Conservation (phyloP, 2,797 vertebrate species). For the Molossus molossus region DNA sequence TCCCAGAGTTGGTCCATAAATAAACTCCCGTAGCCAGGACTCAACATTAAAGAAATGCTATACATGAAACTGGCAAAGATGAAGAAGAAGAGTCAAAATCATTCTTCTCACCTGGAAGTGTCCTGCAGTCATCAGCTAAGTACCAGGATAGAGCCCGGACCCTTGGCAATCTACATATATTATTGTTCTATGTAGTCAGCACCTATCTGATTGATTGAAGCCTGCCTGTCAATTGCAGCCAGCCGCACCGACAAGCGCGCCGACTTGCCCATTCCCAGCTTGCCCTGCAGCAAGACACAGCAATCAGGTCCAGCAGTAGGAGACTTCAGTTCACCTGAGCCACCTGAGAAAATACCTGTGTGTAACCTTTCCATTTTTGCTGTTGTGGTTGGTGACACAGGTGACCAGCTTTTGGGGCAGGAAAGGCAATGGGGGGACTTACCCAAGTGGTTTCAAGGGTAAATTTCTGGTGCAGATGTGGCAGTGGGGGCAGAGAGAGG, state of each 20-base stretch:
- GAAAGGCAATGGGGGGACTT: not conserved
- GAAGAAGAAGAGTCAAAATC: not conserved
- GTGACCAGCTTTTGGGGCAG: not conserved
- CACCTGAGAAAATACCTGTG: not conserved
- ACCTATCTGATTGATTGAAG: not conserved
- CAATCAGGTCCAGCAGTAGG: not conserved
- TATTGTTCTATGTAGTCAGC: not conserved
- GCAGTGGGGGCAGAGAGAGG: not conserved
- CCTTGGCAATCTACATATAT: not conserved
- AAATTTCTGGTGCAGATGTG: not conserved
- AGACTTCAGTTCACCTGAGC: not conserved
- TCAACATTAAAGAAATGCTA: slow-evolving; percentile 53
- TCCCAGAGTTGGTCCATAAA: slow-evolving; percentile 49
- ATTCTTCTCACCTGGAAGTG: not conserved
- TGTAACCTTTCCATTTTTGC: not conserved
- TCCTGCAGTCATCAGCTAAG: not conserved
- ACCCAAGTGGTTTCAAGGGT: not conserved
- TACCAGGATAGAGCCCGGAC: no score
- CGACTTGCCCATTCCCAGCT: not conserved
- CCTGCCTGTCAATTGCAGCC: not conserved
- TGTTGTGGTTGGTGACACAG: not conserved
- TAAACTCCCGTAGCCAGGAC: slow-evolving; percentile 29
- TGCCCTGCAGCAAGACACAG: not conserved
- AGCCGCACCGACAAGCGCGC: not conserved
- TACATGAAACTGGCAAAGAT: not conserved